phyloP scores from a whole-genome alignment of 2,113 vertebrate species.

The Pteruthius melanotis region DNA sequence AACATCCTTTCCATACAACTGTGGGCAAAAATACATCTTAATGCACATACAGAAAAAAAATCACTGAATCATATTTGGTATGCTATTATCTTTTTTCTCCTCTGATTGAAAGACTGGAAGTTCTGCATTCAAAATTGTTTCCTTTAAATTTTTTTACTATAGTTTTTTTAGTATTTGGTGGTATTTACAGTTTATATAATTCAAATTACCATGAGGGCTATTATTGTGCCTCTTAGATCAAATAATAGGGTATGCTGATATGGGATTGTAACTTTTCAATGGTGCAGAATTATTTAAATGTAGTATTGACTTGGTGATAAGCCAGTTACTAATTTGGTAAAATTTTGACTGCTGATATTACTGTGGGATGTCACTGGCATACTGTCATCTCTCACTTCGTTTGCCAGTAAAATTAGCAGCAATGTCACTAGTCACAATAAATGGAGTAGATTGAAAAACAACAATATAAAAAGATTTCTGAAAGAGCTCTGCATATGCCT shows the following conservation, averaged over 20 bases:
- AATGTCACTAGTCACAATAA: not conserved
- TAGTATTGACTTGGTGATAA: not conserved
- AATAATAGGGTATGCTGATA: not conserved
- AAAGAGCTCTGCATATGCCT: not conserved
- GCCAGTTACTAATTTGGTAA: not conserved
- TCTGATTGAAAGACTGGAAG: conserved; percentile 60
- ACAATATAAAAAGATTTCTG: not conserved
- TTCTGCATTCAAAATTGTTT: conserved; percentile 47
- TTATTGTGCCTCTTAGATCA: not conserved
- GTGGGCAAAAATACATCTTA: not conserved
- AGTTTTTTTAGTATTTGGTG: conserved; percentile 38
- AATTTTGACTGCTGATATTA: not conserved
- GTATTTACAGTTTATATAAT: not conserved
- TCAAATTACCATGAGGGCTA: not conserved
- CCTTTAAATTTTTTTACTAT: conserved; percentile 52
- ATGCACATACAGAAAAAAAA: conserved; percentile 14
- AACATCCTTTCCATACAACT: not conserved
- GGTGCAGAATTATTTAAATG: not conserved
- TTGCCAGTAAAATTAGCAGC: not conserved
- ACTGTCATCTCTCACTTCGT: not conserved
- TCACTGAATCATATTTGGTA: conserved; percentile 72
- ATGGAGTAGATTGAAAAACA: not conserved
- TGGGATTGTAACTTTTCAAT: not conserved
- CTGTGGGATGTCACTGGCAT: not conserved
- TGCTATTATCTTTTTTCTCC: conserved; percentile 68